Evolutionary conservation across 2,113 vertebrate genomes (phyloP).

Genomic region (Chaetodon auriga): DNA sequence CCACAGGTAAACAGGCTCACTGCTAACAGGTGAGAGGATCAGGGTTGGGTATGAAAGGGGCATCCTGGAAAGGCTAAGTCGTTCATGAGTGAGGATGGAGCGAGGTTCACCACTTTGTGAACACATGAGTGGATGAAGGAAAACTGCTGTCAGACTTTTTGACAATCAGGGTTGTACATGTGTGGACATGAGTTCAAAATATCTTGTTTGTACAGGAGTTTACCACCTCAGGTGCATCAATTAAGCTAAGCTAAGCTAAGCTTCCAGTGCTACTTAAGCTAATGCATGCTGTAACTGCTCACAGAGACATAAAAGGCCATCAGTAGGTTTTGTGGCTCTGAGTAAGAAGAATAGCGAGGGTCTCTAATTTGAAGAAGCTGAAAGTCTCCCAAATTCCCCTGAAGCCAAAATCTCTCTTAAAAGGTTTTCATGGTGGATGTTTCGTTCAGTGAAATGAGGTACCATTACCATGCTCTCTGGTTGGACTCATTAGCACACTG

Average conservation of each 20-base stretch:
- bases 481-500: conserved; percentile 65
- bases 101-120: too few relatives aligned
- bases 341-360: neutral
- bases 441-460: conserved; percentile 58
- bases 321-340: neutral
- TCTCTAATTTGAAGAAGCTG: conserved; percentile 19
- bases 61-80: too few relatives aligned
- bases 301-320: conserved; percentile 4
- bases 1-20: too few relatives aligned
- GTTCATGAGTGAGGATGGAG: too few relatives aligned
- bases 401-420: conserved; percentile 39
- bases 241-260: neutral
- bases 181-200: too few relatives aligned
- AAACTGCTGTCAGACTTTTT: too few relatives aligned
- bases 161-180: too few relatives aligned
- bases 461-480: conserved; percentile 58
- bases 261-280: neutral
- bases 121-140: too few relatives aligned
- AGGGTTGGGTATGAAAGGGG: too few relatives aligned
- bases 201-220: neutral
- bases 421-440: conserved; percentile 47
- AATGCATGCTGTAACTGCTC: neutral
- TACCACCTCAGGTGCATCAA: neutral
- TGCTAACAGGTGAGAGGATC: too few relatives aligned
- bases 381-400: conserved; percentile 25